Base-by-base conservation (phyloP, 2,888 invertebrate species). In the Deilephila porcellus region DNA sequence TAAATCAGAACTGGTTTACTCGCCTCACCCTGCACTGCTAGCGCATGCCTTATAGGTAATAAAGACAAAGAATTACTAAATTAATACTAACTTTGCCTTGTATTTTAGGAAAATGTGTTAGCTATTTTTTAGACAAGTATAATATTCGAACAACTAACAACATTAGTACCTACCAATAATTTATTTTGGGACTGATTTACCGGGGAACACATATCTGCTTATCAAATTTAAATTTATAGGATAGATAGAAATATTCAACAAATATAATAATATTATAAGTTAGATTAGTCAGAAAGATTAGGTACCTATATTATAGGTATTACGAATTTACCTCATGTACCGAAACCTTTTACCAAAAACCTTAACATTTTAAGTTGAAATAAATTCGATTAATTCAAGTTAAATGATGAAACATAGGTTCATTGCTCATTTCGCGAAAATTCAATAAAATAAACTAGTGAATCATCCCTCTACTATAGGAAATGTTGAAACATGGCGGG, bases 1-100 rank as follows among this genome's bases (percentile, higher is more conserved):
- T 92, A 92, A 93, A 92, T 91, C 90, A 90, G 90, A 91, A 93
- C 93, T 85, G 92, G 93, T 93, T 93, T 90, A 78, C 79, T 83
- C 82, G 85, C 86, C 87, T 88, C 86, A 85, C 88, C 86, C 88
- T 87, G 82, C 83, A 83, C 85, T 79, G 75, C 77, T 70, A 73
- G 73, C 76, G 77, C 79, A 78, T 76, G 76, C 88, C 85, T 82
- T 85, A 79, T 83, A 84, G 77, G 78, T 78, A 80, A 87, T 88
- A 85, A 87, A 87, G 82, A 86, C 86, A 87, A 88, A 86, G 85
- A 85, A 81, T 82, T 71, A 76, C 60, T 74, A 75, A 70, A 71
- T 76, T 62, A 70, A 72, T 73, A 45, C 11, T 45, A 14, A 45
- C 71, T 72, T 67, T 67, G 14, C 25, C 25, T 67, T 52, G 17